Evolutionary conservation across 2,113 vertebrate species (phyloP), one percentile per base, ranked within the genome.

Genomic region (Callorhinus ursinus): DNA sequence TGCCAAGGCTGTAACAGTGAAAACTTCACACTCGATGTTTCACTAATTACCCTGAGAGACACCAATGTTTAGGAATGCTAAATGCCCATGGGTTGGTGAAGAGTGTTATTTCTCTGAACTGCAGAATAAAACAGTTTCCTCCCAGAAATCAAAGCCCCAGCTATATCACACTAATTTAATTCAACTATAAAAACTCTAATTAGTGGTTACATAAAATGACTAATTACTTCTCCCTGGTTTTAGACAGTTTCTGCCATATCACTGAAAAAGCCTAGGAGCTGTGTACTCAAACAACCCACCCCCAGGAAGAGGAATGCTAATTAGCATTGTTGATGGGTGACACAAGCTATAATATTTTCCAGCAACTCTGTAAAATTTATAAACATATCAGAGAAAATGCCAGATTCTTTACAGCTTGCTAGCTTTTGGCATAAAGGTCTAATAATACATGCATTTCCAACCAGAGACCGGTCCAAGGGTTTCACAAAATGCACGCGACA

Each of bases 151-250:
- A 93, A 95, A 95, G 94, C 42, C 59, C 83, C 65, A 92, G 96
- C 88, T 18, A 76, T 92, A 97, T 97, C 96, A 88, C 97, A 94
- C 2, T 57, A 95, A 98, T 97, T 98, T 98, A 96, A 98, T 97
- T 96, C 77, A 69, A 88, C 85, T 93, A 33, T 72, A 92, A 74
- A 93, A 59, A 86, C 95, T 97, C 96, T 98, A 97, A 98, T 97
- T 95, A 55, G 92, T 57, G 85, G 90, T 90, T 26, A 86, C 42
- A 84, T 0, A 94, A 95, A 97, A 92, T 51, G 15, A 4, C 92
- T 80, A 95, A 96, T 89, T 67, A 91, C 24, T 63, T 90, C 95
- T 97, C 79, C 55, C 61, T 21, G 51, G 57, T 81, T 31, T 57
- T 82, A 98, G 97, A 89, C 14, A 74, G 74, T 85, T 84, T 77